Conservation (phyloP, 1,140 invertebrate species). For the Dreissena polymorpha region DNA sequence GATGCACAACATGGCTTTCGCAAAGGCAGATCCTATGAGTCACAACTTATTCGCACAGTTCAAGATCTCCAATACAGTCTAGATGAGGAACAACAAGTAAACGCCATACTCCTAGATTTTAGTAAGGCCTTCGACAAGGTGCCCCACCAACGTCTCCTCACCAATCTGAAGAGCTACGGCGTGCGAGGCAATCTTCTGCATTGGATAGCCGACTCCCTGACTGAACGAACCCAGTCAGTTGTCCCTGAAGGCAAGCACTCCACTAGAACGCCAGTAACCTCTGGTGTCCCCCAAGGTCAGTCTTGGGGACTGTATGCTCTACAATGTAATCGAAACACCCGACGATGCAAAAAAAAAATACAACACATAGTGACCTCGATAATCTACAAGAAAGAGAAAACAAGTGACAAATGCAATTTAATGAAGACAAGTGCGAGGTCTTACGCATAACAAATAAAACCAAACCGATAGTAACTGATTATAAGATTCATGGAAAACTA, state of each 20-base stretch:
- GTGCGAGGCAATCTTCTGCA: slow-evolving; percentile 2
- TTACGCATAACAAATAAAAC: too few relatives aligned
- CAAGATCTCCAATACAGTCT: slow-evolving; percentile 22
- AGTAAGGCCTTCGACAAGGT: slow-evolving; percentile 34
- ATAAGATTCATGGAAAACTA: too few relatives aligned
- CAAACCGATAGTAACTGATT: too few relatives aligned
- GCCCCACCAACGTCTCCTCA: slow-evolving; percentile 20
- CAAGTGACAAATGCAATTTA: too few relatives aligned
- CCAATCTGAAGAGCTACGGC: background rate
- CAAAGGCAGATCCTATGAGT: slow-evolving; percentile 3
- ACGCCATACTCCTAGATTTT: slow-evolving; percentile 27
- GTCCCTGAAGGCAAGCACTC: slow-evolving; percentile 29
- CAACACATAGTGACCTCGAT: too few relatives aligned
- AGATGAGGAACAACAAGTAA: slow-evolving; percentile 3
- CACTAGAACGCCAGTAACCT: slow-evolving; percentile 4
- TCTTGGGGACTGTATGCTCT: background rate
- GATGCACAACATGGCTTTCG: slow-evolving; percentile 16
- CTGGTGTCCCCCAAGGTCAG: slow-evolving; percentile 48
- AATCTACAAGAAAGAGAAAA: too few relatives aligned
- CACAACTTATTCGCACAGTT: background rate
- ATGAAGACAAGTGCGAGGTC: too few relatives aligned
- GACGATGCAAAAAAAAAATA: too few relatives aligned
- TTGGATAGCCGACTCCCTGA: slow-evolving; percentile 34
- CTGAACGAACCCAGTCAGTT: slow-evolving; percentile 36
- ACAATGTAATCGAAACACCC: too few relatives aligned